phyloP scores from a whole-genome alignment of 2,888 invertebrate genomes.

The Agonopterix arenella region DNA sequence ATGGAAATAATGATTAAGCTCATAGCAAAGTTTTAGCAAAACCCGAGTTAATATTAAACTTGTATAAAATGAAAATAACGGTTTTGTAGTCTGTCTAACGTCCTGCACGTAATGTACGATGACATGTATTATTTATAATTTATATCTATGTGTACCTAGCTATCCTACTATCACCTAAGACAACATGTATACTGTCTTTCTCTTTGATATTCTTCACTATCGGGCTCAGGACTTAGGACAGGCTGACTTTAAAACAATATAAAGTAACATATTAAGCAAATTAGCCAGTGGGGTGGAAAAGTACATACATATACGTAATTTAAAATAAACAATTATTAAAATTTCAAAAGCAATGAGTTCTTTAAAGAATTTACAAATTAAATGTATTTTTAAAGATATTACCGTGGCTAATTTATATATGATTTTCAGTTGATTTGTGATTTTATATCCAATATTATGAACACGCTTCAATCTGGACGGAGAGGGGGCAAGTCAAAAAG shows the following conservation, averaged over 20 bases:
- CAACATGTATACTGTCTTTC: too few relatives aligned
- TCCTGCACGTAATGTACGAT: background rate
- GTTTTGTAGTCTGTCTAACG: background rate
- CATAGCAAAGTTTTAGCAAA: slow-evolving; percentile 42
- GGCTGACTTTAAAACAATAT: too few relatives aligned
- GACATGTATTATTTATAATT: too few relatives aligned
- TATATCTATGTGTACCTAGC: too few relatives aligned
- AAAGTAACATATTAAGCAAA: background rate
- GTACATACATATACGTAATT: too few relatives aligned
- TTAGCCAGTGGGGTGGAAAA: slow-evolving; percentile 3
- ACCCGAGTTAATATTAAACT: slow-evolving; percentile 11
- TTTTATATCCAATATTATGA: slow-evolving; percentile 48
- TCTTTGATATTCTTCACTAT: too few relatives aligned
- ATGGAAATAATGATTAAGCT: slow-evolving; percentile 46
- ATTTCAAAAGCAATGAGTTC: too few relatives aligned
- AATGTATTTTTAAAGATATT: slow-evolving; percentile 26
- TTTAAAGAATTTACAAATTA: slow-evolving; percentile 6
- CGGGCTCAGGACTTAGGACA: too few relatives aligned
- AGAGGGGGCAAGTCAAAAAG: slow-evolving; percentile 55
- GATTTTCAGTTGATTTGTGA: slow-evolving; percentile 35
- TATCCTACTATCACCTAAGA: too few relatives aligned
- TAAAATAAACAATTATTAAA: too few relatives aligned
- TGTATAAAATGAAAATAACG: background rate
- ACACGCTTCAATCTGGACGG: slow-evolving; percentile 70
- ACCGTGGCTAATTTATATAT: slow-evolving; percentile 27